Base-by-base conservation (phyloP, 2,888 invertebrate species). In the Heliconius sara region DNA sequence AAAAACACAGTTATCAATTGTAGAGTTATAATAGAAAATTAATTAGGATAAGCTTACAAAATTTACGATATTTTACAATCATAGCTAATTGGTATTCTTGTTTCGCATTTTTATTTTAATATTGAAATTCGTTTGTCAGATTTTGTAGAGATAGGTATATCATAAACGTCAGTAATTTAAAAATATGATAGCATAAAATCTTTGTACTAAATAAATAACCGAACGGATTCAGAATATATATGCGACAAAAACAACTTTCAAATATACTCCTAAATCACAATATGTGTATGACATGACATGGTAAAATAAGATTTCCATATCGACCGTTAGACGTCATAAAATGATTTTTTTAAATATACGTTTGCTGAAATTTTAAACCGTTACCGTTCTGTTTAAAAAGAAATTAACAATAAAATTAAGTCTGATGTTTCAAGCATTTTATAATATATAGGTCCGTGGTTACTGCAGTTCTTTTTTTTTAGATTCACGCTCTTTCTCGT, bases 191-290 rank as follows among this genome's bases (percentile, higher is more conserved):
- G 13, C 67, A 67, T 76, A 63, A 74, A 47, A 74, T 30, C 34
- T 47, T 72, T 47, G 65, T 78, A 65, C 57, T 47, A 74, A 70
- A 65, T 70, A 77, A 77, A 77, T 73, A 77, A 77, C 68, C 52
- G 22, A 52, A 52, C 19, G 47, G 34, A 67, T 57, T 77, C 39
- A 43, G 63, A 74, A 74, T 63, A 57, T 19, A 68, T 74, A 71
- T 74, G 72, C 75, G 43, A 52, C 67, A 77, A 34, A 79, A 77
- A 79, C 74, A 75, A 81, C 81, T 79, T 79, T 81, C 81, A 52
- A 75, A 78, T 70, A 57, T 65, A 22, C 22, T 9, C 6, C 19
- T 22, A 79, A 72, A n/a, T 72, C 43, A 22, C 57, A 77, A 78
- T 78, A 72, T n/a, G 78, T 16, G 78, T 78, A 73, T 27, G 27